Conservation (phyloP, 2,113 vertebrate species). For the Zootoca vivipara region DNA sequence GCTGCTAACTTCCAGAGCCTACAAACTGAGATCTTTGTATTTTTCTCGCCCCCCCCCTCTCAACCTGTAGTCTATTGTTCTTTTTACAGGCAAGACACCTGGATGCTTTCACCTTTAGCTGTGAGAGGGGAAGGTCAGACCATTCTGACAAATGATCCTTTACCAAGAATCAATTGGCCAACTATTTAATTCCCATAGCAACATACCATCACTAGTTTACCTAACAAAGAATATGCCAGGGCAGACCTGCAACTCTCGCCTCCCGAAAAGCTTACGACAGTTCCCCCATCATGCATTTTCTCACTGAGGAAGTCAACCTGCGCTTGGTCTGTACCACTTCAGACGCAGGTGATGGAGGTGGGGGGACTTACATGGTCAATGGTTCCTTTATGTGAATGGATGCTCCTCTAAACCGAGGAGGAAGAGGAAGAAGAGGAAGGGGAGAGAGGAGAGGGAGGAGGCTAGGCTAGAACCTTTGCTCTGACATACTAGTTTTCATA, state of each 20-base stretch:
- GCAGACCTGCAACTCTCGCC: not conserved
- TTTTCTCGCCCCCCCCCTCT: not conserved
- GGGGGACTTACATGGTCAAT: not conserved
- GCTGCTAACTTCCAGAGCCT: not conserved
- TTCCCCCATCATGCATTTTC: not conserved
- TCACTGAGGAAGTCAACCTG: not conserved
- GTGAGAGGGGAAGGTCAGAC: not conserved
- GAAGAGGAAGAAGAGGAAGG: not conserved
- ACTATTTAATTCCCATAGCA: not conserved
- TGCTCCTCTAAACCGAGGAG: not conserved
- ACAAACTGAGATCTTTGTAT: not conserved
- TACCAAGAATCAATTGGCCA: not conserved
- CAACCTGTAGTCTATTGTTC: not conserved
- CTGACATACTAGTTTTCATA: not conserved
- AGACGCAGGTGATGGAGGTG: not conserved
- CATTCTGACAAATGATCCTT: not conserved
- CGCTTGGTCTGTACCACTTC: not conserved
- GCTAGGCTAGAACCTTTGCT: not conserved
- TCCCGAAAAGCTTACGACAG: not conserved
- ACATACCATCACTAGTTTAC: not conserved
- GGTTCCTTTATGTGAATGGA: not conserved
- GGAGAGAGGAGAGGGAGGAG: not conserved
- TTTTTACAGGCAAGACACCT: not conserved
- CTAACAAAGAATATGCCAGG: not conserved
- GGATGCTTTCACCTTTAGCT: not conserved